These are phyloP conservation scores for Mugil cephalus DNA, from an alignment of 2,113 vertebrate genomes.

Conservation along the genomic window DNA sequence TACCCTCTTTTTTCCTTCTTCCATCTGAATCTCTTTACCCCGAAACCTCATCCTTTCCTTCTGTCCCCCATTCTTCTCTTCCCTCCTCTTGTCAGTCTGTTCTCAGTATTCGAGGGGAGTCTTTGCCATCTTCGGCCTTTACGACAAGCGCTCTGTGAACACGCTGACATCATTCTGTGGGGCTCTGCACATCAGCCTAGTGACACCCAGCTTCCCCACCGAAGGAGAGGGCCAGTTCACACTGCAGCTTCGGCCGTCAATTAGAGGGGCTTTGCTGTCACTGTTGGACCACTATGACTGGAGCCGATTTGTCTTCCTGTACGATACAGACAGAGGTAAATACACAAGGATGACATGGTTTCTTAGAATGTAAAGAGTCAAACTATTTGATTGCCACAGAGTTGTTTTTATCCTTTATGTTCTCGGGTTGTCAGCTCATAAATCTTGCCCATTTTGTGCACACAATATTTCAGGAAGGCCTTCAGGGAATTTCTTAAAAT, in stretches of 20 bases:
- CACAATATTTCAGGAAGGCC: no score
- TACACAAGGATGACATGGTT: not conserved
- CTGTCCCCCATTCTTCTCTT: not conserved
- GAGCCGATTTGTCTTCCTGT: conserved; percentile 97
- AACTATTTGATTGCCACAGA: no score
- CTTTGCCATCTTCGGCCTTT: conserved; percentile 99
- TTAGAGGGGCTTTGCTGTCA: conserved; percentile 93
- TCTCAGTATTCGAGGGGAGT: conserved; percentile 99
- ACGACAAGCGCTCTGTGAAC: conserved; percentile 98
- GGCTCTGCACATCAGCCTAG: conserved; percentile 97
- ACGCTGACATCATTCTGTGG: conserved; percentile 99
- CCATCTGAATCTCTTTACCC: not conserved
- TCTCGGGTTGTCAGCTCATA: no score
- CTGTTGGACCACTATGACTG: conserved; percentile 96
- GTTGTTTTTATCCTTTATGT: no score
- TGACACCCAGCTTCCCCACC: conserved; percentile 96
- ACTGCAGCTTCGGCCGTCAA: conserved; percentile 94
- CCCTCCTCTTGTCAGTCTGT: conserved; percentile 87
- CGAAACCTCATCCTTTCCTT: not conserved
- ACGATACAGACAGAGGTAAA: conserved; percentile 97
- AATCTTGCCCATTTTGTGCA: no score
- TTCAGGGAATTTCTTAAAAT: no score
- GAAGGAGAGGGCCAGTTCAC: conserved; percentile 98
- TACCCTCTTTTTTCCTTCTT: conserved; percentile 5
- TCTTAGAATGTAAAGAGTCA: no score